Conservation (phyloP, 2,888 invertebrate genomes). For the Drosophila ustulata region DNA sequence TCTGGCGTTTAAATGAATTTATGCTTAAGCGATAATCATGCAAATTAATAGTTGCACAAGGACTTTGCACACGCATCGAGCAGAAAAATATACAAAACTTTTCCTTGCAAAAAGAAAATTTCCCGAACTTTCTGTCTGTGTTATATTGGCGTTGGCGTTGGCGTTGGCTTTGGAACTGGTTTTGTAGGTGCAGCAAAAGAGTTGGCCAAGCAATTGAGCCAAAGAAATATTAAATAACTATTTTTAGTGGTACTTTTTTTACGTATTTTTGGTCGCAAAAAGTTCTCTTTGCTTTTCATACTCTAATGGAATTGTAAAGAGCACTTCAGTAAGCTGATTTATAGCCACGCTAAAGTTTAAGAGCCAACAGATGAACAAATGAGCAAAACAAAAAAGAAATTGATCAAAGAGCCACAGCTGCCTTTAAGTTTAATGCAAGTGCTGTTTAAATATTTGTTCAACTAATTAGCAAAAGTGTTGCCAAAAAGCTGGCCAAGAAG, state of each 20-base stretch:
- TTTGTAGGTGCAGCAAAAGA: slow-evolving; percentile 63
- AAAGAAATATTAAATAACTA: slow-evolving; percentile 75
- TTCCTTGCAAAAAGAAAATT: slow-evolving; percentile 26
- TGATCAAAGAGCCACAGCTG: slow-evolving; percentile 41
- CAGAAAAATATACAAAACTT: slow-evolving; percentile 46
- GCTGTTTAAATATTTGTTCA: slow-evolving; percentile 65
- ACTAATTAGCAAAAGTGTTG: slow-evolving; percentile 77
- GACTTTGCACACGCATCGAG: slow-evolving; percentile 40
- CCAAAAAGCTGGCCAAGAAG: slow-evolving; percentile 40
- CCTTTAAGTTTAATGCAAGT: slow-evolving; percentile 60
- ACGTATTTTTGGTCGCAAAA: slow-evolving; percentile 8
- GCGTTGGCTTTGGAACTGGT: neutral
- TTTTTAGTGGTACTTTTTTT: slow-evolving; percentile 32
- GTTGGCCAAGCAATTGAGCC: slow-evolving; percentile 67
- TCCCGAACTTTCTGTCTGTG: slow-evolving; percentile 48
- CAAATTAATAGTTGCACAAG: slow-evolving; percentile 78
- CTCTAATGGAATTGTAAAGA: slow-evolving; percentile 74
- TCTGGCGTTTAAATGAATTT: slow-evolving; percentile 70
- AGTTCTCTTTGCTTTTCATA: slow-evolving; percentile 72
- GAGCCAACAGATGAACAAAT: slow-evolving; percentile 4
- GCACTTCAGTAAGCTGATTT: slow-evolving; percentile 57
- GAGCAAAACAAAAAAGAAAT: slow-evolving; percentile 11
- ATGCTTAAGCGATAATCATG: slow-evolving; percentile 82
- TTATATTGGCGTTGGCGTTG: slow-evolving; percentile 8
- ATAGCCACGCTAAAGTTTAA: slow-evolving; percentile 56